phyloP scores from a whole-genome alignment of 2,113 vertebrate genomes.

The Ammospiza caudacuta region DNA sequence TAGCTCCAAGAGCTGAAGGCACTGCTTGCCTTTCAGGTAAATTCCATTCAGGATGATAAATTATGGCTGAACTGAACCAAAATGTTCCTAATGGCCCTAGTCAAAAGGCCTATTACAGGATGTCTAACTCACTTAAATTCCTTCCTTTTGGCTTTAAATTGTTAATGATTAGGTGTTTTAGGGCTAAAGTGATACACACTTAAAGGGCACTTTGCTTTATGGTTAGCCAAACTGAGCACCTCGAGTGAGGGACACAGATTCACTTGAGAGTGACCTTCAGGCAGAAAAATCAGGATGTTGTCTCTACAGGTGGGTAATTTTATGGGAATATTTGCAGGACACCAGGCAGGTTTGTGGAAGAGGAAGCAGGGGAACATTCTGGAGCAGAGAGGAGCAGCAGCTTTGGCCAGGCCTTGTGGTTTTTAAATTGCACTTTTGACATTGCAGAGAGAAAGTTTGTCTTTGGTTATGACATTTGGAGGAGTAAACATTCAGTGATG shows the following conservation, averaged over 20 bases:
- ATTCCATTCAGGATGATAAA: slow-evolving; percentile 67
- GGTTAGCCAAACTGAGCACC: slow-evolving; percentile 44
- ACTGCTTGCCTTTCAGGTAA: slow-evolving; percentile 55
- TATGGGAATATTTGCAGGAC: not conserved
- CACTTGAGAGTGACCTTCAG: not conserved
- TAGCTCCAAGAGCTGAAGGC: not conserved
- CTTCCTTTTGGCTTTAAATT: slow-evolving; percentile 72
- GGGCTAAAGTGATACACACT: slow-evolving; percentile 22
- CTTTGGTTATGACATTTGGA: not conserved
- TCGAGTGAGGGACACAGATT: not conserved
- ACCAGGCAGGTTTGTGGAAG: not conserved
- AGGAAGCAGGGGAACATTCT: not conserved
- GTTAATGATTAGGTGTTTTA: slow-evolving; percentile 69
- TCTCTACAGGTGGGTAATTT: not conserved
- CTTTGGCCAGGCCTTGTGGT: not conserved
- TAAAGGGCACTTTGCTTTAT: slow-evolving; percentile 64
- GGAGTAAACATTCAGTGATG: not conserved
- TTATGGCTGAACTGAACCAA: slow-evolving; percentile 59
- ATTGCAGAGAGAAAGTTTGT: not conserved
- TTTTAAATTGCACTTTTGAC: not conserved
- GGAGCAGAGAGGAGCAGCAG: not conserved
- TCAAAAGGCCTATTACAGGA: slow-evolving; percentile 72
- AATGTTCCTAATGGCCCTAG: slow-evolving; percentile 70
- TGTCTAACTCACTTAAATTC: slow-evolving; percentile 77
- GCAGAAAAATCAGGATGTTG: not conserved